Base-by-base conservation (phyloP, 2,797 vertebrate species). In the Enteromius argenteus region DNA sequence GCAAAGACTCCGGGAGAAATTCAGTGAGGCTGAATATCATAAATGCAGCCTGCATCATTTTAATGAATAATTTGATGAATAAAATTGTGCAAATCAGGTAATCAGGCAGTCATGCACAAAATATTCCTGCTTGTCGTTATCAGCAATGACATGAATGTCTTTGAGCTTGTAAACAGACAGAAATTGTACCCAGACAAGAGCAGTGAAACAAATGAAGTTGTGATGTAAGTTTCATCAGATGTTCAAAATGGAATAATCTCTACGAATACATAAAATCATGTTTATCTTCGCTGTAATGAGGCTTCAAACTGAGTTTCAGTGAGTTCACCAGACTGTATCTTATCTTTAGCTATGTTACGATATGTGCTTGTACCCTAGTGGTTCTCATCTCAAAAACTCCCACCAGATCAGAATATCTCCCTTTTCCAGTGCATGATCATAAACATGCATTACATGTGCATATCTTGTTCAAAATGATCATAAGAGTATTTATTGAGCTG, bases 31-130 rank as follows among this genome's bases (percentile, higher is more conserved):
- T 76, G 72, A 66, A 51, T 76, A 21, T 67, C 5, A 67, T 19
- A 67, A 83, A 60, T 27, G 73, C 42, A 15, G 53, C 23, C 58
- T 64, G 56, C 44, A 53, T 68, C 64, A 68, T 67, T 80, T 80
- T 68, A 80, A 80, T 80, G 46, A 80, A 80, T 80, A 68, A 80
- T 80, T 39, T 1, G 44, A 80, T 27, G 66, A 80, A 80, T 23
- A 80, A 80, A 35, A 79, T 79, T 66, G 23, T 49, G 19, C 17
- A 79, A 66, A 68, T 79, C 78, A 80, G 62, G 78, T 81, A 72
- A 81, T 44, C 81, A 76, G 60, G 60, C 81, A 68, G 49, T 77
- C 62, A 77, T 39, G 44, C 49, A 44, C 37, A 73, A 60, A 46
- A 32, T 73, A 62, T 68, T 35, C 23, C 23, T 32, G 35, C 23